Base-by-base conservation (phyloP, 2,797 vertebrate species). In the Rhabdomys pumilio region DNA sequence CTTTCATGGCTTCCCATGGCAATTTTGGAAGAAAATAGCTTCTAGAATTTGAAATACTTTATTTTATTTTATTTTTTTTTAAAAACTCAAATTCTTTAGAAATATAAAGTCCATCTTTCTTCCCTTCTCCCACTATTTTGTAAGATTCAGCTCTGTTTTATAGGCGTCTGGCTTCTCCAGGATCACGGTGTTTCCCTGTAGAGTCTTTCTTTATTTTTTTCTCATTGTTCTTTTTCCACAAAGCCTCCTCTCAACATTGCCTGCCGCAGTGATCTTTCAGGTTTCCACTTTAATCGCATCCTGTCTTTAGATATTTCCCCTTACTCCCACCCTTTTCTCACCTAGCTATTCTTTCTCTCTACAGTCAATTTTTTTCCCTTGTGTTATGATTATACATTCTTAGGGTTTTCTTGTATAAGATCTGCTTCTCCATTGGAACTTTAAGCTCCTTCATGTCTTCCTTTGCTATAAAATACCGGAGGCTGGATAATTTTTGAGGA, bases 31-130 rank as follows among this genome's bases (percentile, higher is more conserved):
- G n/a, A 4, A 80, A n/a, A 65, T 31, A 57, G 82, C 34, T 90
- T 96, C 29, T 76, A 90, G 83, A 84, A 72, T 44, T 24, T 34
- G 90, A 84, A 81, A 44, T 44, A n/a, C 19, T 57, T 13, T 1
- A 8, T 69, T 38, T 38, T 38, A 38, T 38, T 38, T 38, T 38
- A 38, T 38, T 38, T 38, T n/a, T n/a, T 50, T 24, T 3, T 26
- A 26, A 34, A 69, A 73, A 73, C 90, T 93, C 29, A 93, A 57
- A n/a, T 34, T 76, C 65, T 80, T 80, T 90, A 84, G 85, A 95
- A 92, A 8, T 61, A 9, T 50, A 63, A 84, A 94, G 53, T 4
- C 44, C 19, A 3, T 6, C 34, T 31, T 50, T 87, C 38, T 77
- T 57, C 59, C 61, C 20, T 80, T 59, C 53, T 24, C 34, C 44